Base-by-base conservation (phyloP, 2,888 invertebrate genomes). In the Fragum whitleyi region DNA sequence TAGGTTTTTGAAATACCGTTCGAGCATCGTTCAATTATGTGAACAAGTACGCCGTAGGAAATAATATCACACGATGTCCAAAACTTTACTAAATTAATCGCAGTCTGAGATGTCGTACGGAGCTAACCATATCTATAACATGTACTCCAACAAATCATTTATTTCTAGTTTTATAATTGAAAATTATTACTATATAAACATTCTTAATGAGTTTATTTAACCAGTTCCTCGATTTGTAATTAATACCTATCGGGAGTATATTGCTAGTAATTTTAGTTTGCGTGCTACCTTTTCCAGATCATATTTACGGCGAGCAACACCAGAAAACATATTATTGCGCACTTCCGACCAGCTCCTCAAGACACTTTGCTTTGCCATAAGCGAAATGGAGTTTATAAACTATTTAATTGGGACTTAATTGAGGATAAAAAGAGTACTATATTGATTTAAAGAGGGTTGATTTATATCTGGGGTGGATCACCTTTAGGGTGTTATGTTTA, bases 321-420 rank as follows among this genome's bases (percentile, higher is more conserved):
- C 21, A 21, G 9, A 36, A 9, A 21, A 23, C 9, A 36, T 65
- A 42, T 65, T 65, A 36, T 16, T 42, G 36, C 65, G 21, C 65
- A 65, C 65, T 65, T 65, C 65, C 65, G 65, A 36, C 2, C 65
- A 65, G n/a, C 65, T 23, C 42, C 42, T 65, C 14, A 23, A 26
- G 11, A 42, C 5, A 5, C n/a, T 42, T 21, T 42, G 14, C 14
- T 42, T 23, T 19, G 11, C 65, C 28, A 21, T 9, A 42, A 42
- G 47, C 65, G 21, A 42, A 21, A 36, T 21, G 36, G n/a, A 36
- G 36, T 70, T 36, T 28, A 70, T 74, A 78, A 78, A 78, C 78
- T 68, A 23, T 69, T 73, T 74, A 74, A 78, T 74, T 78, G 73
- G 78, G 68, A 62, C 65, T 79, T 68, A 74, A 71, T 70, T 74